Conservation (phyloP, 2,797 vertebrate genomes). For the Eulemur albifrons region DNA sequence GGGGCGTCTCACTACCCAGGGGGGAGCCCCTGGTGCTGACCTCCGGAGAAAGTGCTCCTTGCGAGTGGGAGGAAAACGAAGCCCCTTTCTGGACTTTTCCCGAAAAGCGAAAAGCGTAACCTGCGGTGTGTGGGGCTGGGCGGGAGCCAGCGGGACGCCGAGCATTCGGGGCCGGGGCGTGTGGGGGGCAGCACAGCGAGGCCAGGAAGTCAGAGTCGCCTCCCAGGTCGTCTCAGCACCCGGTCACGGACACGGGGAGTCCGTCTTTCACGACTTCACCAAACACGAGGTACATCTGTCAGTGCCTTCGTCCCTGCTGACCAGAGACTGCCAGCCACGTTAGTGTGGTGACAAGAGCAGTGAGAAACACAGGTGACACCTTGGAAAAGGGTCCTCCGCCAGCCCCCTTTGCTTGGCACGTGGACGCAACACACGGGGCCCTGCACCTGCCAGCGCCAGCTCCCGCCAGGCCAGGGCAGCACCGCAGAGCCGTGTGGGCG, state of each 20-base stretch:
- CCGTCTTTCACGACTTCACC: fast-evolving
- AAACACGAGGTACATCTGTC: fast-evolving
- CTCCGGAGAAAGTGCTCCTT: not conserved
- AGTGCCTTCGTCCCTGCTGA: fast-evolving
- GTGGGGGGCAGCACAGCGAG: not conserved
- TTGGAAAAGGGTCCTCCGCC: not conserved
- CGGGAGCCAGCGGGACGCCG: fast-evolving
- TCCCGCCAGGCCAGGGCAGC: not conserved
- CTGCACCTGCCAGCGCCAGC: not conserved
- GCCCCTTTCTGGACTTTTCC: not conserved
- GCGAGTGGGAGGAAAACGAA: not conserved
- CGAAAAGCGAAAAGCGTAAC: not conserved
- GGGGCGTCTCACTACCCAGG: fast-evolving
- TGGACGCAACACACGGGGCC: not conserved
- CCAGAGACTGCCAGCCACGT: fast-evolving
- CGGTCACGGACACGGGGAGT: fast-evolving
- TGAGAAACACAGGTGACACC: not conserved
- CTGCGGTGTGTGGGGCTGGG: fast-evolving
- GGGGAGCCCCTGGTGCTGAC: too few relatives aligned
- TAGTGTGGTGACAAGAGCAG: fast-evolving
- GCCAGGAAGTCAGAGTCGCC: not conserved
- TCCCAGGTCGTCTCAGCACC: not conserved
- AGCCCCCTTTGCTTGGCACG: not conserved
- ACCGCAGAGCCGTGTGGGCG: not conserved
- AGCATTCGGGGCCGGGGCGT: too few relatives aligned